These are phyloP conservation scores for Tursiops truncatus DNA, from an alignment of 2,113 vertebrate species.

Conservation along the genomic window DNA sequence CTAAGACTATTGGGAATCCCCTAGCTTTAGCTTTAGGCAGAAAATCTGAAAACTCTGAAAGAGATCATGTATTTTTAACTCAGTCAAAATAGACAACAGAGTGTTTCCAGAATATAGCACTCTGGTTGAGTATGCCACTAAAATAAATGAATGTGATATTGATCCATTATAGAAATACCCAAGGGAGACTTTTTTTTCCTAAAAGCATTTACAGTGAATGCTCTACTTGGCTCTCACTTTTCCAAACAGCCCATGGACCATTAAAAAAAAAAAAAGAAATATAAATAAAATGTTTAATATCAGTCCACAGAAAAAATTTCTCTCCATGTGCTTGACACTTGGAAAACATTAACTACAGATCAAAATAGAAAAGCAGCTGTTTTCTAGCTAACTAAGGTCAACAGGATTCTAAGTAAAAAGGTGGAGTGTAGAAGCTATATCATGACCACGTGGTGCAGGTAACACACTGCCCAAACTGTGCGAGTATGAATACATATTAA, in stretches of 20 bases:
- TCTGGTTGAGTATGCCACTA: conserved; percentile 24
- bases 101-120: conserved; percentile 30
- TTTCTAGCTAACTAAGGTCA: conserved; percentile 65
- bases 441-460: not conserved
- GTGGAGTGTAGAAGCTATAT: not conserved
- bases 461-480: not conserved
- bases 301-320: conserved; percentile 64
- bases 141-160: conserved; percentile 34
- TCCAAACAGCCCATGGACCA: conserved; percentile 21
- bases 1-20: conserved; percentile 21
- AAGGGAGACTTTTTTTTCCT: not conserved
- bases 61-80: conserved; percentile 50
- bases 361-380: conserved; percentile 77
- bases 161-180: conserved; percentile 45
- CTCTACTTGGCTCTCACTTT: conserved; percentile 51
- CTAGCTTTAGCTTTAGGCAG: conserved; percentile 42
- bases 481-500: not conserved
- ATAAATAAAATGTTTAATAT: conserved; percentile 74
- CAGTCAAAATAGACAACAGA: conserved; percentile 56
- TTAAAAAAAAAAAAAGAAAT: conserved; percentile 74
- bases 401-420: conserved; percentile 59
- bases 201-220: conserved; percentile 43
- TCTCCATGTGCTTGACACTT: conserved; percentile 54
- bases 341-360: conserved; percentile 67
- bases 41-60: conserved; percentile 48